Base-by-base conservation (phyloP, 2,888 invertebrate genomes). In the Caenorhabditis sp. region DNA sequence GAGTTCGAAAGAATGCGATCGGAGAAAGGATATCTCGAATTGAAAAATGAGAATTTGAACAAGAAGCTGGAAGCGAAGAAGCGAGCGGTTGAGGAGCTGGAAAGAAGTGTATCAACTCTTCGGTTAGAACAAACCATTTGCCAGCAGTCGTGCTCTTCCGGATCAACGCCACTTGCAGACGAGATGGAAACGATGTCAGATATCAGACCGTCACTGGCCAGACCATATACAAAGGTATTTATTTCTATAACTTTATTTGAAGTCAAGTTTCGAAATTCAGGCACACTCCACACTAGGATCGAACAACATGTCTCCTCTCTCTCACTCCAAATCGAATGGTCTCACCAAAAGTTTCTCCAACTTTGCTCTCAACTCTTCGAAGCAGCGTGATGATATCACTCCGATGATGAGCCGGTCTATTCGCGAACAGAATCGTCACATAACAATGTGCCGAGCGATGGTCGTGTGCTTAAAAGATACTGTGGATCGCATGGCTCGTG, bases 61-160 rank as follows among this genome's bases (percentile, higher is more conserved):
- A 83, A 85, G 44, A 76, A 85, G 22, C 59, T 88, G 49, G 86
- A 87, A 41, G 84, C 79, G 63, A 85, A 84, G 28, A 85, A 87
- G 63, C 75, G 69, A 64, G 85, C 77, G 1, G 80, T 88, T 26
- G 82, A 86, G 51, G 81, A 84, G 24, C 54, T 88, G 7, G 77
- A 86, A 54, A 74, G 84, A 35, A 81, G 84, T 54, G 80, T 86
- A 8, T 80, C 76, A 80, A 77, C 84, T 1, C 63, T 87, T 3
- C 84, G 85, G 8, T 58, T 84, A 19, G 88, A 88, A 61, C 84
- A 86, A 22, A 79, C 84, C 1, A 77, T 84, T 49, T 87, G 81
- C 63, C 85, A 87, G 61, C 87, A 87, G 54, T 88, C 88, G n/a
- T 86, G 86, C 54, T 86, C 86, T 19, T 87, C 87, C 28, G 88